Evolutionary conservation across 1,140 invertebrate species (phyloP), one percentile per base, ranked within the genome.

Genomic region (Caenorhabditis brenneri): DNA sequence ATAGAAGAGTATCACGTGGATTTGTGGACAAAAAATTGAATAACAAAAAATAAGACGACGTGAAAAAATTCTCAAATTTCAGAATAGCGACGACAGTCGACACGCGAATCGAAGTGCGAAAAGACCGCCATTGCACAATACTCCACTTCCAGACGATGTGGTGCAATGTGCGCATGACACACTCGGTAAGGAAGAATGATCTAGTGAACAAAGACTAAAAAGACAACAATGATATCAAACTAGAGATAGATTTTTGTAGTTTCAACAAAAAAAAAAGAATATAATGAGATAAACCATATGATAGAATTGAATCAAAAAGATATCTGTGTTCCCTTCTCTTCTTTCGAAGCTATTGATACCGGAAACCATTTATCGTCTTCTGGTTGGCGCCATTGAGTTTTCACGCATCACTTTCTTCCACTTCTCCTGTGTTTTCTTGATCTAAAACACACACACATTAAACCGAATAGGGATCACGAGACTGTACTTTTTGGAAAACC

Each of bases 161-260:
- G 84, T 88, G 78, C 79, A 84, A 60, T 88, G 87, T 78, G 89
- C 88, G 12, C 83, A 82, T 19, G 88, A 90, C 27, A 89, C 89
- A 15, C 84, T 90, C 90, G 84, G 84, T 85, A 39, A 80, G 78
- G 39, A 22, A n/a, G 10, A n/a, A 19, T 1, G 15, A 4, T 27
- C 3, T 22, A 10, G 6, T 6, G n/a, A n/a, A n/a, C n/a, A n/a
- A n/a, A n/a, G n/a, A n/a, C n/a, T n/a, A n/a, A n/a, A n/a, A n/a
- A n/a, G n/a, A n/a, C n/a, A n/a, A n/a, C n/a, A n/a, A n/a, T n/a
- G n/a, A n/a, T n/a, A n/a, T n/a, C n/a, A n/a, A n/a, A n/a, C n/a
- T n/a, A n/a, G n/a, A n/a, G n/a, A n/a, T n/a, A n/a, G n/a, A n/a
- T n/a, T n/a, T n/a, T n/a, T n/a, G n/a, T n/a, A n/a, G n/a, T n/a